Conservation (phyloP, 1,140 invertebrate species). For the Agrilus planipennis region DNA sequence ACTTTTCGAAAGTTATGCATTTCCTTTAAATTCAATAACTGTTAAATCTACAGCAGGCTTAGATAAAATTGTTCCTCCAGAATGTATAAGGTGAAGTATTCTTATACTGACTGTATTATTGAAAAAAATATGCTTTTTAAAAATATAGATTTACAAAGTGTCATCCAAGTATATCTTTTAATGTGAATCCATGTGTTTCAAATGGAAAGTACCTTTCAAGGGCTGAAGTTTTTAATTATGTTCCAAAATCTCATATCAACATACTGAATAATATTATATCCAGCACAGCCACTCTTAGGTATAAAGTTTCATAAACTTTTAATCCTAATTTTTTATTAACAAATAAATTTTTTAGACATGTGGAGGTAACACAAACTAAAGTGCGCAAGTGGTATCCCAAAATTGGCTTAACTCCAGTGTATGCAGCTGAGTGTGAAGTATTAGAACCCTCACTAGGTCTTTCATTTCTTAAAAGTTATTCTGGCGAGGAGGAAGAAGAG, state of each 20-base stretch:
- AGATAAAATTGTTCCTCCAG: slow-evolving; percentile 16
- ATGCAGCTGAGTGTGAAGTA: slow-evolving; percentile 15
- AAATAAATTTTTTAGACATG: neutral
- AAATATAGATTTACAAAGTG: slow-evolving; percentile 20
- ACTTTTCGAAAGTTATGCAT: slow-evolving; percentile 19
- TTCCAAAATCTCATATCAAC: slow-evolving; percentile 11
- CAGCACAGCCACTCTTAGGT: neutral
- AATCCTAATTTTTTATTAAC: neutral
- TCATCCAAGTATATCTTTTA: slow-evolving; percentile 20
- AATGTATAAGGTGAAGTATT: slow-evolving; percentile 20
- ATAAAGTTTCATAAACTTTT: neutral
- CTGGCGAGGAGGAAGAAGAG: slow-evolving; percentile 22
- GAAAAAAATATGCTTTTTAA: neutral
- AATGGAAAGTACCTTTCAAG: slow-evolving; percentile 12
- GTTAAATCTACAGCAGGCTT: slow-evolving; percentile 14
- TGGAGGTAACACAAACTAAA: neutral
- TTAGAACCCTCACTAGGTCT: slow-evolving; percentile 25
- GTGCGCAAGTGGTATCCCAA: slow-evolving; percentile 22
- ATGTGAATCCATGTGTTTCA: slow-evolving; percentile 13
- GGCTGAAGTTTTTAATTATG: slow-evolving; percentile 16
- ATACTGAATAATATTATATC: slow-evolving; percentile 1
- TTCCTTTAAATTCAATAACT: slow-evolving; percentile 15
- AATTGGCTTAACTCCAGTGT: slow-evolving; percentile 15
- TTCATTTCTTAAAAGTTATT: slow-evolving; percentile 26
- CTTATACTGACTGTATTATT: neutral